Base-by-base conservation (phyloP, 1,140 invertebrate species). In the Sinella curviseta region DNA sequence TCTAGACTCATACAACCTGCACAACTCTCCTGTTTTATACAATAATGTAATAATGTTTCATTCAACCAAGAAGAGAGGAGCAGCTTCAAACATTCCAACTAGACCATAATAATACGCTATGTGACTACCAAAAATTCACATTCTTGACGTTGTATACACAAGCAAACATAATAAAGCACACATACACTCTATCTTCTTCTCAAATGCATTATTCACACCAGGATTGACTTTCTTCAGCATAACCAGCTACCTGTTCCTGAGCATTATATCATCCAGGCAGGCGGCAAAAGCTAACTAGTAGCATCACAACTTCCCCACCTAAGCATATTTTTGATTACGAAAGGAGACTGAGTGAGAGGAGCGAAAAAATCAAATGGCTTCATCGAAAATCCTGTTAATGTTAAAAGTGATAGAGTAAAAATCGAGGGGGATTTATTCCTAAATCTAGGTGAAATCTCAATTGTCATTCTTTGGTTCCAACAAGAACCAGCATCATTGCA, bases 21-120 rank as follows among this genome's bases (percentile, higher is more conserved):
- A 60, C 24, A 60, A n/a, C 3, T n/a, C 57, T 17, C 57, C 57
- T 12, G 57, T n/a, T 60, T 17, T 17, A n/a, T 26, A 60, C 57
- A 60, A 17, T 60, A 48, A 48, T 60, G 57, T 26, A 60, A 17
- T 60, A 60, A 60, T 60, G 57, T 60, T 60, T 60, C 57, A 60
- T 60, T 60, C 12, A 60, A 60, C 57, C 57, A 60, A 60, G 39
- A 48, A 60, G 24, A 3, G 57, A 60, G 57, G 24, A 17, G n/a
- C n/a, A n/a, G n/a, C 57, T 26, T 60, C 14, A 60, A 12, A 48
- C 39, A 48, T 48, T 48, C 57, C 57, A 17, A n/a, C 4, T 16
- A 60, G 12, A 60, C 8, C 4, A 16, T 60, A 17, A n/a, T 60
- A 60, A 12, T 17, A 60, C 24, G 24, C 57, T 12, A 17, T 48